A percentile compares a stretch with the other conserved stretches of the same genome.
phyloP scores from a whole-genome alignment of 2,113 vertebrate genomes.

The Fregetta grallaria region DNA sequence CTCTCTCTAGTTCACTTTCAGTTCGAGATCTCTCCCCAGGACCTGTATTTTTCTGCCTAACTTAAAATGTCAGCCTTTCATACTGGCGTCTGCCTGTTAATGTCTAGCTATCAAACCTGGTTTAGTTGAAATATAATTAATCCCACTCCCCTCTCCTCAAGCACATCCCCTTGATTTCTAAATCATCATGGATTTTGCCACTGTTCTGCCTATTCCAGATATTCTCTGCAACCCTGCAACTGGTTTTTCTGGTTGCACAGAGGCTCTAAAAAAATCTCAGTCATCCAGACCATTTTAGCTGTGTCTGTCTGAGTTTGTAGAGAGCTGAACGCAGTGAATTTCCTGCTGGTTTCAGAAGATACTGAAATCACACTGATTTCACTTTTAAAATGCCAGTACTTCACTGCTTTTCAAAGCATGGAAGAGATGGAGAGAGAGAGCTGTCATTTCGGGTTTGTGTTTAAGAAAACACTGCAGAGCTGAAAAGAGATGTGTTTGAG shows the following conservation, averaged over 20 bases:
- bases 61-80: background rate
- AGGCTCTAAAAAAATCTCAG: background rate
- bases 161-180: background rate
- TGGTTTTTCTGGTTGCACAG: background rate
- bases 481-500: background rate
- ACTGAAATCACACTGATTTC: background rate
- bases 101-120: background rate
- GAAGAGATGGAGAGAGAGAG: background rate
- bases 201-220: background rate
- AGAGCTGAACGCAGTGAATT: background rate
- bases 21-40: background rate
- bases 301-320: background rate
- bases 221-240: background rate
- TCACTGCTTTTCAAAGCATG: background rate
- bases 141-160: background rate
- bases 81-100: background rate
- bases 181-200: background rate
- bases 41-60: background rate
- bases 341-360: background rate
- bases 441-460: background rate
- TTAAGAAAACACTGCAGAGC: background rate
- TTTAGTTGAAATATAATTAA: background rate
- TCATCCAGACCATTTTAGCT: background rate
- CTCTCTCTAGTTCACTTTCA: background rate
- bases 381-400: background rate